Conservation (phyloP, 2,888 invertebrate genomes). For the Drosophila antonietae region DNA sequence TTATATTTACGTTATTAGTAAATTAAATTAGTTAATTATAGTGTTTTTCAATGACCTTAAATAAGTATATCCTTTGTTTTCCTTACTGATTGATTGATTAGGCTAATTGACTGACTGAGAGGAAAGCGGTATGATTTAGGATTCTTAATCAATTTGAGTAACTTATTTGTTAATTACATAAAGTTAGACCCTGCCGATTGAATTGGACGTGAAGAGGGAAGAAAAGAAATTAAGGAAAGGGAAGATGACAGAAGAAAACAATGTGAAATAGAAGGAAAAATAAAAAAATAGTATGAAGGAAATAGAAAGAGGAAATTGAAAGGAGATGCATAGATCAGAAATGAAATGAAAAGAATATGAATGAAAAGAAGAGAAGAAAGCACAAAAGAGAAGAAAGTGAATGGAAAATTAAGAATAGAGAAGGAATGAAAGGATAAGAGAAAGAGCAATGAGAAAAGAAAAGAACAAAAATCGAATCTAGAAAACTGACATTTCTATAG, state of each 20-base stretch:
- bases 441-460: too few relatives aligned
- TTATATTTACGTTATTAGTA: not conserved
- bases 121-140: not conserved
- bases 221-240: not conserved
- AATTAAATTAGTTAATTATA: not conserved
- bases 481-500: too few relatives aligned
- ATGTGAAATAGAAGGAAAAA: not conserved
- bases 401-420: too few relatives aligned
- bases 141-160: not conserved
- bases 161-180: not conserved
- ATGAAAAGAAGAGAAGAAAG: too few relatives aligned
- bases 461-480: too few relatives aligned
- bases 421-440: too few relatives aligned
- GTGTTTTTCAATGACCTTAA: not conserved
- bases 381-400: too few relatives aligned
- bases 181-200: not conserved
- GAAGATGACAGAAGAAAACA: not conserved
- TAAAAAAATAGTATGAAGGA: too few relatives aligned
- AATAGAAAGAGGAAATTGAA: too few relatives aligned
- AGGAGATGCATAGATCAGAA: too few relatives aligned
- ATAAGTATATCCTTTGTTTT: not conserved
- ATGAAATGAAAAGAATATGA: too few relatives aligned
- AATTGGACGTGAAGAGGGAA: not conserved
- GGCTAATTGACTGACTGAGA: not conserved
- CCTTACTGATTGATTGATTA: not conserved